Conservation (phyloP, 2,888 invertebrate species). For the Calliphora vomitoria region DNA sequence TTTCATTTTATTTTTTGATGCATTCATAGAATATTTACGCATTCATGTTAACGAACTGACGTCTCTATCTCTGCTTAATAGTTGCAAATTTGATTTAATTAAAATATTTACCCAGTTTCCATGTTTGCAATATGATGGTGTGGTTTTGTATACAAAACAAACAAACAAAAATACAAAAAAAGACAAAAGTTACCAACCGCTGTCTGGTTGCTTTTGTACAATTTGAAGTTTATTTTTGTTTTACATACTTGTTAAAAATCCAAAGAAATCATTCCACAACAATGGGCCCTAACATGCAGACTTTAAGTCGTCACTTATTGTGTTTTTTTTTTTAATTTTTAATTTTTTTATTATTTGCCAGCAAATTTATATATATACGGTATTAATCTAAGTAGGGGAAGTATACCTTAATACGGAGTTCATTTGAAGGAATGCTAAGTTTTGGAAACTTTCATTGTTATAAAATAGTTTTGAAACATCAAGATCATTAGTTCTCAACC, state of each 20-base stretch:
- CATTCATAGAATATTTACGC: constrained; percentile 54
- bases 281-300: constrained; percentile 57
- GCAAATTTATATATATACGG: constrained; percentile 9
- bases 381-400: constrained; percentile 30
- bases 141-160: constrained; percentile 8
- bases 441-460: no score
- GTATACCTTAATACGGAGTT: not conserved
- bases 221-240: constrained; percentile 2
- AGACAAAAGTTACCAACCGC: constrained; percentile 27
- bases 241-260: constrained; percentile 47
- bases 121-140: constrained; percentile 33
- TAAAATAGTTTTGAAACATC: no score
- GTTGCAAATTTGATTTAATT: constrained; percentile 69
- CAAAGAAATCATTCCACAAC: constrained; percentile 66
- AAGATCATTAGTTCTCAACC: no score
- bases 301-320: constrained; percentile 51
- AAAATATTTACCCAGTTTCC: constrained; percentile 72
- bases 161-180: constrained; percentile 37
- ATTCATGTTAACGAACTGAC: constrained; percentile 45
- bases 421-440: no score
- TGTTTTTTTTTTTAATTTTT: constrained; percentile 18
- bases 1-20: constrained; percentile 41
- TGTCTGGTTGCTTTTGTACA: constrained; percentile 12
- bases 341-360: constrained; percentile 44
- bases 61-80: constrained; percentile 11